Evolutionary conservation across 2,113 vertebrate genomes (phyloP), one percentile per base, ranked within the genome.

Genomic region (Chloropsis hardwickii): DNA sequence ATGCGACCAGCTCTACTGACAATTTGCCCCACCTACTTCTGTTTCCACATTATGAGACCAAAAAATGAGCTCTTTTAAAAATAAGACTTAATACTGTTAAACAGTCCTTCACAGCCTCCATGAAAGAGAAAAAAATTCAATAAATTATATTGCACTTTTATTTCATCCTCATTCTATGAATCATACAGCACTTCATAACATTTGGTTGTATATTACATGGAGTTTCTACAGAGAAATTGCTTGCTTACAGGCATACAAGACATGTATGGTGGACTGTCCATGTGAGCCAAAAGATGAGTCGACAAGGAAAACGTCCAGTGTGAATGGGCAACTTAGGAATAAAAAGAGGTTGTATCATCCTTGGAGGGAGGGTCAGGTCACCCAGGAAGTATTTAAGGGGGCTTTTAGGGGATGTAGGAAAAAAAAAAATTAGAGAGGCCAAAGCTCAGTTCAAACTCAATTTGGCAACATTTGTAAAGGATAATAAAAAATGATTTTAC

Each of bases 201-300:
- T 82, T 28, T 66, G 61, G 66, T 24, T 77, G 11, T 50, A 73
- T 78, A 44, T 81, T 20, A 45, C 12, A 33, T 23, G 27, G 14
- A 83, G 23, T 14, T 44, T 62, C 23, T 58, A 19, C 8, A 20
- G 20, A 42, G 40, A 83, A 92, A 88, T 53, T 58, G 11, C 22
- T 61, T 67, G 8, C 27, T 45, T 69, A 25, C 60, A 39, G 14
- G 83, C 10, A 60, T 62, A 31, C 25, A 44, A 16, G 14, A 85
- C 3, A 1, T 7, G 3, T 44, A 13, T 50, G 22, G 14, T 56
- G 6, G 20, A 24, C 15, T 48, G 27, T 76, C 27, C 27, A 27
- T 47, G 19, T n/a, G 39, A 23, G 6, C 20, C 4, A 2, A 31
- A 74, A 47, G 20, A 47, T 2, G 2, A 58, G 14, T 24, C 0